Evolutionary conservation across 1,140 invertebrate species (phyloP).

Genomic region (Drosophila guanche): DNA sequence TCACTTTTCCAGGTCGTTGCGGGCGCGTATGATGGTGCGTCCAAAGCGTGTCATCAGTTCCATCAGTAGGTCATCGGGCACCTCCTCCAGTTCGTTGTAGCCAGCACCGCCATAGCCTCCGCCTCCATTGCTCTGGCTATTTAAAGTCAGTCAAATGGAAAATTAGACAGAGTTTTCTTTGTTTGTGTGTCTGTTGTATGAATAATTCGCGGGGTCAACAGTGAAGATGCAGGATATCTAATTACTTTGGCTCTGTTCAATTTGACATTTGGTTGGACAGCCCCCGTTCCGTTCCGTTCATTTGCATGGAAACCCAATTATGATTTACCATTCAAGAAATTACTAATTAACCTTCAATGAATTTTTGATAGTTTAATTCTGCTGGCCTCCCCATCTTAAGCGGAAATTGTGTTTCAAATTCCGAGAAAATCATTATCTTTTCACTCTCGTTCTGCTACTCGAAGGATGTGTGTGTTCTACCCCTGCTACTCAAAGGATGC

Average conservation of each 20-base stretch:
- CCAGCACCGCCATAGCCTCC: conserved; percentile 46
- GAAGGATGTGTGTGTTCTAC: background rate
- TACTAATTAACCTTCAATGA: conserved; percentile 50
- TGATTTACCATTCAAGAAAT: conserved; percentile 64
- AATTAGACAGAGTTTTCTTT: conserved; percentile 55
- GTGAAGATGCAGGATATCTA: conserved; percentile 14
- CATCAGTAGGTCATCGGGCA: conserved; percentile 85
- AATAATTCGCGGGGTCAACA: conserved; percentile 33
- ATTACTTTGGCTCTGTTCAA: conserved; percentile 56
- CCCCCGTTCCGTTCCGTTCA: too few relatives aligned
- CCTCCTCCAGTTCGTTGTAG: conserved; percentile 75
- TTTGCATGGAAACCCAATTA: conserved; percentile 68
- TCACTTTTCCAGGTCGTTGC: conserved; percentile 86
- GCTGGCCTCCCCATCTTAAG: background rate
- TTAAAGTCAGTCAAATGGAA: conserved; percentile 60
- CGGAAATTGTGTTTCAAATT: conserved; percentile 24
- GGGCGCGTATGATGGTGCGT: conserved; percentile 85
- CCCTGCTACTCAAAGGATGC: background rate
- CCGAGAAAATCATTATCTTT: background rate
- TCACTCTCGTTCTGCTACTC: background rate
- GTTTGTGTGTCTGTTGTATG: background rate
- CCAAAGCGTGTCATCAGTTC: conserved; percentile 86
- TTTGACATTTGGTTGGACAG: conserved; percentile 38
- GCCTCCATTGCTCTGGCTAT: conserved; percentile 64
- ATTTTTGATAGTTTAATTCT: conserved; percentile 32